phyloP scores from a whole-genome alignment of 2,888 invertebrate species.

The Epicampocera succincta region DNA sequence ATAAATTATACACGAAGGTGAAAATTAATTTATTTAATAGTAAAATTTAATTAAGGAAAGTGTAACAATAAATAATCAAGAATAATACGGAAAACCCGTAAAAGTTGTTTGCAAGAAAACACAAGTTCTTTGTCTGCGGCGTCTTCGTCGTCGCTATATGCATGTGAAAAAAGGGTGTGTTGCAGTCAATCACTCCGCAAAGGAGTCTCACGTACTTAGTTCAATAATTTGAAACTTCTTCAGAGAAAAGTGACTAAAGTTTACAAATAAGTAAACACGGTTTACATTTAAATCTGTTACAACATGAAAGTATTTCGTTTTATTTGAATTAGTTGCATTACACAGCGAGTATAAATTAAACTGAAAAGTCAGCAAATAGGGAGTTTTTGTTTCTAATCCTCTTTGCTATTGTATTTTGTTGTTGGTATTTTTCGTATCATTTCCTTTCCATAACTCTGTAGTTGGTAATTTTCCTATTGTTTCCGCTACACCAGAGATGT shows the following conservation, averaged over 20 bases:
- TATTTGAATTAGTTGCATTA: slow-evolving; percentile 53
- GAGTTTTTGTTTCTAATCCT: slow-evolving; percentile 43
- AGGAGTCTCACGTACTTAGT: slow-evolving; percentile 52
- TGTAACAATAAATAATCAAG: slow-evolving; percentile 29
- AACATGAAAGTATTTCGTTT: neutral
- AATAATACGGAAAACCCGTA: neutral
- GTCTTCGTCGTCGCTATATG: slow-evolving; percentile 56
- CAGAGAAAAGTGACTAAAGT: slow-evolving; percentile 6
- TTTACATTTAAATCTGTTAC: neutral
- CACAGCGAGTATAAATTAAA: slow-evolving; percentile 6
- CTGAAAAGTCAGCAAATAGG: slow-evolving; percentile 23
- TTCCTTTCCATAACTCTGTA: slow-evolving; percentile 35
- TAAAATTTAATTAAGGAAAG: slow-evolving; percentile 30
- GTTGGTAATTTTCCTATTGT: slow-evolving; percentile 33
- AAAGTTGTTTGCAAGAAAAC: slow-evolving; percentile 27
- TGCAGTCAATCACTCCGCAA: slow-evolving; percentile 38
- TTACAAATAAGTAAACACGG: neutral
- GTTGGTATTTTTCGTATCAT: slow-evolving; percentile 1
- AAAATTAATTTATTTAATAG: slow-evolving; percentile 59
- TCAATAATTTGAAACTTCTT: slow-evolving; percentile 18
- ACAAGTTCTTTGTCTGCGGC: slow-evolving; percentile 67
- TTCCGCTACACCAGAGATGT: slow-evolving; percentile 16
- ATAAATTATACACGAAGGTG: slow-evolving; percentile 64
- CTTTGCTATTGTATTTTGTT: slow-evolving; percentile 16
- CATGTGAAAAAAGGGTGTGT: slow-evolving; percentile 69